These are phyloP conservation scores for Magallana ariakensis DNA, from an alignment of 1,140 invertebrate species.

Conservation along the genomic window DNA sequence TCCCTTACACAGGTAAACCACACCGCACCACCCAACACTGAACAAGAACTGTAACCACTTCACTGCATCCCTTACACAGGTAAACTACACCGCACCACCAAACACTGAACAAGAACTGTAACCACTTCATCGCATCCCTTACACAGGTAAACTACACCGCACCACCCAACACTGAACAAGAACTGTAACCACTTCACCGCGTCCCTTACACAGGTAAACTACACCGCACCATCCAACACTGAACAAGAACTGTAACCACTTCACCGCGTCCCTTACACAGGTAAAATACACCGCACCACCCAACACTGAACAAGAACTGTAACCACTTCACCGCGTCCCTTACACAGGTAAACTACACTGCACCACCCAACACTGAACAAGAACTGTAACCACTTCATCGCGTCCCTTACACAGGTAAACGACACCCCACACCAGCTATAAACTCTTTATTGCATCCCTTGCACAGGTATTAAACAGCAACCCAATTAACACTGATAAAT, in stretches of 20 bases:
- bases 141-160: slow-evolving; percentile 86
- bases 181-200: slow-evolving; percentile 99
- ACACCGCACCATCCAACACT: slow-evolving; percentile 80
- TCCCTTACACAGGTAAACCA: slow-evolving; percentile 91
- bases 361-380: neutral
- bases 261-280: slow-evolving; percentile 94
- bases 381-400: too few species aligned
- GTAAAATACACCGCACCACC: slow-evolving; percentile 81
- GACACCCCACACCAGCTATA: too few species aligned
- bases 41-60: slow-evolving; percentile 99
- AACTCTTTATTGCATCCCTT: too few species aligned
- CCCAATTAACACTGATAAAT: neutral
- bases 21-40: slow-evolving; percentile 81
- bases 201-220: slow-evolving; percentile 91
- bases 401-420: too few species aligned
- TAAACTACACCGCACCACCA: slow-evolving; percentile 77
- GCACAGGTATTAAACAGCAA: too few species aligned
- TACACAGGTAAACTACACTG: slow-evolving; percentile 87
- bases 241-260: slow-evolving; percentile 99
- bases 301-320: slow-evolving; percentile 96
- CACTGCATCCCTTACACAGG: slow-evolving; percentile 93
- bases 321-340: slow-evolving; percentile 98
- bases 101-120: slow-evolving; percentile 98
- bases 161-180: slow-evolving; percentile 88
- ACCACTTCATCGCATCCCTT: slow-evolving; percentile 96